Evolutionary conservation across 1,140 invertebrate genomes (phyloP).

Genomic region (Argopecten irradians): DNA sequence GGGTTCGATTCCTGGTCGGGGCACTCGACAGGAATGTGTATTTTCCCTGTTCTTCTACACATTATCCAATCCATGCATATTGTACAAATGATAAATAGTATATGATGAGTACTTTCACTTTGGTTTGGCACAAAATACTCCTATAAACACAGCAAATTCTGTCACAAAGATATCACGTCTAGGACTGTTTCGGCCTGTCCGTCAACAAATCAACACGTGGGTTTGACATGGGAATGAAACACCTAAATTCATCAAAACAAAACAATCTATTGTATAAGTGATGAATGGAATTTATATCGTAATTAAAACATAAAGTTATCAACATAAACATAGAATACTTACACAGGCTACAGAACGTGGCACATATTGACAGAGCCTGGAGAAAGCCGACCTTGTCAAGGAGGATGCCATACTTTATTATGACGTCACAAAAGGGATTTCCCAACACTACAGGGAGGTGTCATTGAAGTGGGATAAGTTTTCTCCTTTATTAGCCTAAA

Average conservation of each 20-base stretch:
- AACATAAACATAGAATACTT: background rate
- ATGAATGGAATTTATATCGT: background rate
- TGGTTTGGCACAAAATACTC: too few relatives aligned
- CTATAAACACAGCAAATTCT: too few relatives aligned
- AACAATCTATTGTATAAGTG: background rate
- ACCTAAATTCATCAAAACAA: background rate
- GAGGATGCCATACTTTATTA: conserved; percentile 10
- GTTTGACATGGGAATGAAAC: background rate
- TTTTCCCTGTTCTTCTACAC: too few relatives aligned
- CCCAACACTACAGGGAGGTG: background rate
- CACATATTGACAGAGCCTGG: background rate
- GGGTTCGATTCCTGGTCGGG: too few relatives aligned
- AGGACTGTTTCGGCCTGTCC: background rate
- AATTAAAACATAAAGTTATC: background rate
- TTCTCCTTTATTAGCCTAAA: too few relatives aligned
- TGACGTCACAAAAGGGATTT: conserved; percentile 19
- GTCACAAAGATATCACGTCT: too few relatives aligned
- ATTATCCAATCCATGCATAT: too few relatives aligned
- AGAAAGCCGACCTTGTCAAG: conserved; percentile 20
- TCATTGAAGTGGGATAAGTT: background rate
- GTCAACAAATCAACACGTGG: conserved; percentile 8
- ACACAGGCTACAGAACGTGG: background rate
- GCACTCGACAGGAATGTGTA: too few relatives aligned
- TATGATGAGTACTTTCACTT: too few relatives aligned
- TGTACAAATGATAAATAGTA: too few relatives aligned